Conservation (phyloP, 2,888 invertebrate genomes). For the Osmoderma eremita region DNA sequence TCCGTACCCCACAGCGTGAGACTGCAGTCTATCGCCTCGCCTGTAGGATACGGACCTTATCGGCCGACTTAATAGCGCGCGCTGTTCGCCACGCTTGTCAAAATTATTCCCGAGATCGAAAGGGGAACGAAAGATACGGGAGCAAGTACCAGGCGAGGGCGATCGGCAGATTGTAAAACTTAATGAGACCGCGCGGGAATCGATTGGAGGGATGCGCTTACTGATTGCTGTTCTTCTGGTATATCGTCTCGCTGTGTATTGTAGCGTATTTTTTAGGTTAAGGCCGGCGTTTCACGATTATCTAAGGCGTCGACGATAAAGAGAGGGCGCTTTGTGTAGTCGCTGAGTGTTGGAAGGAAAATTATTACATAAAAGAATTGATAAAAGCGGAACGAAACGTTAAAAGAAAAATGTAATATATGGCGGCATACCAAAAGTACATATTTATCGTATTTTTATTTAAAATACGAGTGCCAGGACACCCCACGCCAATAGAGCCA, state of each 20-base stretch:
- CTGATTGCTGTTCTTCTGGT: conserved; percentile 22
- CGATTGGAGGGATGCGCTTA: conserved; percentile 28
- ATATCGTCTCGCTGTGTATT: conserved; percentile 13
- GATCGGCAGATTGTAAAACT: conserved; percentile 25
- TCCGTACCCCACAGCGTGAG: conserved; percentile 21
- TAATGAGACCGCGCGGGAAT: conserved; percentile 30
- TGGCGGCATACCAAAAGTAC: too few relatives aligned
- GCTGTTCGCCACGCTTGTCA: conserved; percentile 34
- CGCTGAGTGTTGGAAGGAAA: background rate
- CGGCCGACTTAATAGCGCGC: conserved; percentile 18
- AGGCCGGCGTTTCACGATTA: conserved; percentile 33
- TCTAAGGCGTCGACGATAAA: conserved; percentile 20
- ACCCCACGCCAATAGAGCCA: too few relatives aligned
- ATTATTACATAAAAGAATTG: conserved; percentile 14
- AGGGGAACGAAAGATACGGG: conserved; percentile 2
- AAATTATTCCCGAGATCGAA: conserved; percentile 29
- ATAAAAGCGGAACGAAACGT: background rate
- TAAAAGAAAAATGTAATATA: conserved; percentile 3
- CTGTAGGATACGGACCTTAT: conserved; percentile 5
- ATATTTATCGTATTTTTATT: too few relatives aligned
- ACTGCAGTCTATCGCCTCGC: conserved; percentile 13
- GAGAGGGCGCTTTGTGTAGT: conserved; percentile 2
- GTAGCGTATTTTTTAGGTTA: conserved; percentile 26
- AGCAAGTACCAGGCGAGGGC: background rate
- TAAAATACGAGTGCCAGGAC: too few relatives aligned